Percentiles rank a stretch among this genome's conserved stretches.
These are phyloP conservation scores for Lasiurus cinereus DNA, from an alignment of 2,113 vertebrate genomes.

Conservation along the genomic window DNA sequence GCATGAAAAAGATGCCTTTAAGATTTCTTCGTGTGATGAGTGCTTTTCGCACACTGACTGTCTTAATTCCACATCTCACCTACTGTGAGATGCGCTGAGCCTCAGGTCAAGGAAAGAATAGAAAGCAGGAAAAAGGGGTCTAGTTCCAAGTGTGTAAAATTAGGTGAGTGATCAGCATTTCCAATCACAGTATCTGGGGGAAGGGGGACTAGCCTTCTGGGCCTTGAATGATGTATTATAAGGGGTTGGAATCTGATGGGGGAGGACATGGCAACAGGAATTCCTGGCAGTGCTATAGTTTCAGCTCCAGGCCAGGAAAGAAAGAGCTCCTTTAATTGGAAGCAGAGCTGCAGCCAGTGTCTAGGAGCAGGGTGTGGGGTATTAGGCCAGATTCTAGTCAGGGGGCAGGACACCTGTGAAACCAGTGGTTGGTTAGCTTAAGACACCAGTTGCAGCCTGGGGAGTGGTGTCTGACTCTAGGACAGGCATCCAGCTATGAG, in stretches of 20 bases:
- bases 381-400: neutral
- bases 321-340: neutral
- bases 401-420: neutral
- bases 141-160: neutral
- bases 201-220: neutral
- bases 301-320: neutral
- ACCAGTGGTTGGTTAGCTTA: neutral
- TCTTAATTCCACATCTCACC: neutral
- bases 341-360: neutral
- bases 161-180: neutral
- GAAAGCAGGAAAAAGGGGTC: neutral
- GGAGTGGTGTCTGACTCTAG: neutral
- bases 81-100: neutral
- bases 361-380: neutral
- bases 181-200: neutral
- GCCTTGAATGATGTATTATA: slow-evolving; percentile 32
- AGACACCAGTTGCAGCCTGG: neutral
- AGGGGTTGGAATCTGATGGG: neutral
- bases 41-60: neutral
- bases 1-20: neutral
- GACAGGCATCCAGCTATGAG: neutral
- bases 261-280: neutral
- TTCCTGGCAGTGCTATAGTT: neutral
- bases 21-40: neutral
- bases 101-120: neutral